Conservation (phyloP, 2,797 vertebrate species). For the Echeneis naucrates region DNA sequence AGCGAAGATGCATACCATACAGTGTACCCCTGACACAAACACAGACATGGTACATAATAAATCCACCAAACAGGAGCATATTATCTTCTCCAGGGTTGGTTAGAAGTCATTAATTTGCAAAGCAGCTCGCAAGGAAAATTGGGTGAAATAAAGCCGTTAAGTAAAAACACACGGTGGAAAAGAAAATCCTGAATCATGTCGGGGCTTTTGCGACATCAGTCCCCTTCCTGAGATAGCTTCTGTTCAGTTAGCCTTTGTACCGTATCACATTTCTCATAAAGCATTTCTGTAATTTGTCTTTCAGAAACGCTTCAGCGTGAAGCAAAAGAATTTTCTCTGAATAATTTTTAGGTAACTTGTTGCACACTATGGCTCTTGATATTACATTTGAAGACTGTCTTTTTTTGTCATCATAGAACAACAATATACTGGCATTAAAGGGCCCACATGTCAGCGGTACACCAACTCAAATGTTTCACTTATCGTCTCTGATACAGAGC, state of each 20-base stretch:
- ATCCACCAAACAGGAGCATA: constrained; percentile 69
- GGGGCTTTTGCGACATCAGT: constrained; percentile 36
- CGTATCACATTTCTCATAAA: constrained; percentile 34
- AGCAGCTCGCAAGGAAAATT: constrained; percentile 59
- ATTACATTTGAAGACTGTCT: neutral
- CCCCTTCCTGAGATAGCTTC: constrained; percentile 21
- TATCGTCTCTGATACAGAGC: neutral
- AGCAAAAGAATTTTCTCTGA: neutral
- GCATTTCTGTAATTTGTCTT: neutral
- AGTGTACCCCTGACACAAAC: constrained; percentile 75
- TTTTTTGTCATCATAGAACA: neutral
- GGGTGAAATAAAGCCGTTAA: constrained; percentile 56
- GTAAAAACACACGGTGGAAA: constrained; percentile 53
- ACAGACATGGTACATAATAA: constrained; percentile 77
- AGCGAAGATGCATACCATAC: constrained; percentile 66
- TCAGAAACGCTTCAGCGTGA: neutral
- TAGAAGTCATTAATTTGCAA: constrained; percentile 71
- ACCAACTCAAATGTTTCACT: neutral
- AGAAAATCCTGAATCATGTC: constrained; percentile 41
- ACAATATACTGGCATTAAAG: neutral
- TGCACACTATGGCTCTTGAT: neutral
- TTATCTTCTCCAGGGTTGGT: constrained; percentile 66
- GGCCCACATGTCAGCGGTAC: neutral
- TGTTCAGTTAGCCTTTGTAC: constrained; percentile 40
- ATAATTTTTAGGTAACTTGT: neutral